These are phyloP conservation scores for Palythoa grandis DNA, from an alignment of 92 coral and sea anemone species.

Conservation along the genomic window DNA sequence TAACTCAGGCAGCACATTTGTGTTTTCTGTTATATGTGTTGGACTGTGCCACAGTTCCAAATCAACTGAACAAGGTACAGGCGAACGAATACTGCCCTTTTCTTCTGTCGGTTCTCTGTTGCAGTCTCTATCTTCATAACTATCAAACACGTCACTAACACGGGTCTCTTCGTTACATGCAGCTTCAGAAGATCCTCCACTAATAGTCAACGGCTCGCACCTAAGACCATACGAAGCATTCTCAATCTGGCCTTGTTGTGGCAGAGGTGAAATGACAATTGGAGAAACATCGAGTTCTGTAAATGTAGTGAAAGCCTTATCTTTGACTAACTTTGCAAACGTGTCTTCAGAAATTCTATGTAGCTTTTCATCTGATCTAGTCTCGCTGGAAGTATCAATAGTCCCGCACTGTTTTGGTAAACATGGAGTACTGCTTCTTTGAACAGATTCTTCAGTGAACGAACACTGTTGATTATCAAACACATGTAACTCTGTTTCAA, in stretches of 20 bases:
- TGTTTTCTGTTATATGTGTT: neutral
- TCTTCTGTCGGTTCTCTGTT: neutral
- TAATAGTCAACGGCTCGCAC: neutral
- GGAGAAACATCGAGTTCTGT: neutral
- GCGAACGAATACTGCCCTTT: neutral
- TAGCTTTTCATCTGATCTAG: too few species aligned
- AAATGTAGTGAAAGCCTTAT: neutral
- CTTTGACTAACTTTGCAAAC: neutral
- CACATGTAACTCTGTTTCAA: neutral
- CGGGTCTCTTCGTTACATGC: neutral
- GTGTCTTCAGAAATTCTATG: neutral
- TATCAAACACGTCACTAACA: neutral
- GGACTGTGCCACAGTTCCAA: neutral
- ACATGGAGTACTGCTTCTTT: slow-evolving; percentile 29
- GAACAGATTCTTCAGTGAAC: neutral
- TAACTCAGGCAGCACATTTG: neutral
- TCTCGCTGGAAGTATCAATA: too few species aligned
- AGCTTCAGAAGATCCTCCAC: neutral
- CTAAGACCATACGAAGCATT: neutral
- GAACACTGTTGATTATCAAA: neutral
- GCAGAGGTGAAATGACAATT: neutral
- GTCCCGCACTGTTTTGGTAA: neutral
- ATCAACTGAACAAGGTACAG: neutral
- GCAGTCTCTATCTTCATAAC: neutral
- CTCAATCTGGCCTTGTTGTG: neutral